A percentile compares a stretch with the other conserved stretches of the same genome.
Conservation (phyloP, 2,113 vertebrate genomes). For the Toxotes jaculatrix region DNA sequence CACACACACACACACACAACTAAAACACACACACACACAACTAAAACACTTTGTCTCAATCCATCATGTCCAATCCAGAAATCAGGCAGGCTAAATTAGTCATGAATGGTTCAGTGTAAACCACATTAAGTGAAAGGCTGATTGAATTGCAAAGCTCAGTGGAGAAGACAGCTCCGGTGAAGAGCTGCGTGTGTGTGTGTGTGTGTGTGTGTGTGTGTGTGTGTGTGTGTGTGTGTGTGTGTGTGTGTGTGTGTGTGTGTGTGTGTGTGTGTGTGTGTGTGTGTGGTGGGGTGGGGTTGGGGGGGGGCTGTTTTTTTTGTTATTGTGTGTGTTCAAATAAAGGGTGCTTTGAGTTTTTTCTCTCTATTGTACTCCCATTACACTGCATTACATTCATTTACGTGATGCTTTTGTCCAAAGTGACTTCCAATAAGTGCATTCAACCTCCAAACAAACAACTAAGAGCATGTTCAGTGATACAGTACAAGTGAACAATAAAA, state of each 20-base stretch:
- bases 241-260: conserved; percentile 5
- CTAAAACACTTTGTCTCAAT: conserved; percentile 43
- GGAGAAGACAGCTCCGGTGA: conserved; percentile 30
- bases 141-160: conserved; percentile 55
- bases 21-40: conserved; percentile 11
- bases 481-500: not conserved
- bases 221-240: conserved; percentile 12
- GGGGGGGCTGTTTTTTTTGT: not conserved
- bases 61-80: conserved; percentile 55
- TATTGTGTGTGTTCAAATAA: not conserved
- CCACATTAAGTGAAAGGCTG: conserved; percentile 59
- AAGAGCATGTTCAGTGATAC: not conserved
- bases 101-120: conserved; percentile 57
- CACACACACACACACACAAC: not conserved
- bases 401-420: not conserved
- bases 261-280: too few relatives aligned
- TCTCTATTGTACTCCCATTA: not conserved
- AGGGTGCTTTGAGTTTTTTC: conserved; percentile 8
- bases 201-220: conserved; percentile 13
- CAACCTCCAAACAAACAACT: conserved; percentile 11
- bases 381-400: conserved; percentile 13
- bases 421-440: conserved; percentile 12
- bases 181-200: conserved; percentile 7
- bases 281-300: too few relatives aligned
- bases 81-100: conserved; percentile 54